These are phyloP conservation scores for Physella acuta DNA, from an alignment of 1,140 invertebrate genomes.

Conservation along the genomic window DNA sequence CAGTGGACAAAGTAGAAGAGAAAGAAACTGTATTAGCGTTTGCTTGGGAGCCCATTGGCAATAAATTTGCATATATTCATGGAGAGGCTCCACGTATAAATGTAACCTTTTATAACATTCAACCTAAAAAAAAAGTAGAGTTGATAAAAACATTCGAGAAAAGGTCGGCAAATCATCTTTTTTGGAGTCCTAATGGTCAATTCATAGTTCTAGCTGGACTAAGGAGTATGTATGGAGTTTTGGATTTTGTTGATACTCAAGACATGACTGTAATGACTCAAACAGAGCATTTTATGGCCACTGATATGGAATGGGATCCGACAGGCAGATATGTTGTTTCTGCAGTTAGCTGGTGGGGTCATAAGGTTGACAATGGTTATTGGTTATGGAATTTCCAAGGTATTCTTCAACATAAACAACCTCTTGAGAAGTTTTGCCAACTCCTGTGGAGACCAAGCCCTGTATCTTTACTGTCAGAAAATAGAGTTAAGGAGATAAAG, in stretches of 20 bases:
- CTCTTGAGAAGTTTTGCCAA: slow-evolving; percentile 90
- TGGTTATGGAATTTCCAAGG: slow-evolving; percentile 98
- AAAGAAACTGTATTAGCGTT: slow-evolving; percentile 84
- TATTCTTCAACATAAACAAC: slow-evolving; percentile 76
- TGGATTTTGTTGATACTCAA: slow-evolving; percentile 94
- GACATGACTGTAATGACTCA: slow-evolving; percentile 93
- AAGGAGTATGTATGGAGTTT: slow-evolving; percentile 78
- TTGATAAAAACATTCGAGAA: slow-evolving; percentile 72
- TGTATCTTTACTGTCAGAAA: slow-evolving; percentile 75
- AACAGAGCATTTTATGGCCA: slow-evolving; percentile 90
- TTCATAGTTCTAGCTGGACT: slow-evolving; percentile 90
- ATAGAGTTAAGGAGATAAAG: slow-evolving; percentile 61
- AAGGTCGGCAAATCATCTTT: slow-evolving; percentile 88
- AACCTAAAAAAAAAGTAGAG: slow-evolving; percentile 82
- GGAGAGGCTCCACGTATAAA: slow-evolving; percentile 85
- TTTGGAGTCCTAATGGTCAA: slow-evolving; percentile 95
- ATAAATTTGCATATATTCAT: slow-evolving; percentile 94
- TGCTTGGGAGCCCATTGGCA: slow-evolving; percentile 96
- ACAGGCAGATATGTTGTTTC: slow-evolving; percentile 98
- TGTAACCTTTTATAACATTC: slow-evolving; percentile 92
- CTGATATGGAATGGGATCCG: slow-evolving; percentile 98
- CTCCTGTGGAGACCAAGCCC: slow-evolving; percentile 95
- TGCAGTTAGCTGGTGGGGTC: slow-evolving; percentile 91
- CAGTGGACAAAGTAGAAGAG: slow-evolving; percentile 95
- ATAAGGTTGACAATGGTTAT: slow-evolving; percentile 92